Base-by-base conservation (phyloP, 2,888 invertebrate species). In the Erynnis tages region DNA sequence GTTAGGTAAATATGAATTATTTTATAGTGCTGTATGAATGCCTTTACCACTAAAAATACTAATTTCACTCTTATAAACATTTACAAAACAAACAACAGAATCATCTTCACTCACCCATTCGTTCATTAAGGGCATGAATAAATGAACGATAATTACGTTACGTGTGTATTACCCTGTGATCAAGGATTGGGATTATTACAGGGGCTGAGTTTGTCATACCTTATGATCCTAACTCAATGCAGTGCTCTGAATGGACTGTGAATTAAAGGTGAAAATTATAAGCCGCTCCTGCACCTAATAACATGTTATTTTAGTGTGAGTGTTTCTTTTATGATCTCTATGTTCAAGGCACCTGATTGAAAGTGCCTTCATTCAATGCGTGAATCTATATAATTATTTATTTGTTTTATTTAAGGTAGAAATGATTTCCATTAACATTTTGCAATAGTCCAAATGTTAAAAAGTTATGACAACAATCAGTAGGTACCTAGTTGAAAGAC, bases 161-260 rank as follows among this genome's bases (percentile, higher is more conserved):
- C n/a, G 30, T 49, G 40, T 41, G 49, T 21, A 37, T 45, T n/a
- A 13, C 48, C 13, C 49, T 41, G 41, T 48, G 40, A 48, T 49
- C 48, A 40, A 6, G 27, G 23, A 17, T 8, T 5, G 14, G 14
- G 14, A 25, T 41, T 40, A 49, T 49, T 49, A 49, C 41, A 49
- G 43, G 16, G 40, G 4, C 21, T 6, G 3, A 8, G 34, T 27
- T 43, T 50, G 41, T 6, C 34, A 49, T 25, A 50, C 49, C 40
- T 49, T 41, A 34, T 49, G 30, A 49, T 49, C 41, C 41, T 13
- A 34, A 41, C 40, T 41, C 32, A 49, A 49, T 41, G 32, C 34
- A 23, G 21, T 10, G 32, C 13, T 6, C 30, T 48, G 48, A 48
- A 48, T 40, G 29, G 32, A 25, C 23, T 10, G 23, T 10, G 30